Conservation (phyloP, 35 echinoderm and acorn worm genomes). For the Holothuria glaberrima region DNA sequence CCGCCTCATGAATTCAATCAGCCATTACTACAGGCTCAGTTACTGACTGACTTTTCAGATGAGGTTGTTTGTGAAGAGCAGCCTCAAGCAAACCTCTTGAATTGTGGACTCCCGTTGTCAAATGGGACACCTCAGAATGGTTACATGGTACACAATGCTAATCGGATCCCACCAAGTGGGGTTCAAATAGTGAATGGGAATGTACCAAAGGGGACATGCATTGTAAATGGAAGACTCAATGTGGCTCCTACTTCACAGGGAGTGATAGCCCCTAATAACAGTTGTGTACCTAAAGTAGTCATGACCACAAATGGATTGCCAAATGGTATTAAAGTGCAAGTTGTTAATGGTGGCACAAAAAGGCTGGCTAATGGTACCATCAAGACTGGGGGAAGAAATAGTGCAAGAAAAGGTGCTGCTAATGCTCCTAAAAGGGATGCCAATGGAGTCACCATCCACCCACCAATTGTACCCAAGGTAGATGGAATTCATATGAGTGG, state of each 20-base stretch:
- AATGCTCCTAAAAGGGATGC: constrained; percentile 51
- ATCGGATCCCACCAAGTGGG: not conserved
- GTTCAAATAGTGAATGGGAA: constrained; percentile 32
- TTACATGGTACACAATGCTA: not conserved
- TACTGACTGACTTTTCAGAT: no score
- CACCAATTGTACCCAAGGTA: constrained; percentile 82
- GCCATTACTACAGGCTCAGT: no score
- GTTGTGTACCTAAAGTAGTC: constrained; percentile 19
- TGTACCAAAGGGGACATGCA: not conserved
- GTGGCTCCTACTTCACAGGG: not conserved
- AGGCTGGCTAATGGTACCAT: constrained; percentile 48
- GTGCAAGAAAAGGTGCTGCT: constrained; percentile 55
- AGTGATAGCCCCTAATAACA: no score
- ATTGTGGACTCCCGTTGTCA: not conserved
- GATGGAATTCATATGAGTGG: constrained; percentile 48
- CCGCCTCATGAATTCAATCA: constrained; percentile 69
- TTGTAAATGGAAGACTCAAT: constrained; percentile 16
- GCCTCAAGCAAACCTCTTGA: not conserved
- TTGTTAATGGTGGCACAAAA: constrained; percentile 21
- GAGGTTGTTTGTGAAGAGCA: no score
- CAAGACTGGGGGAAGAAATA: constrained; percentile 24
- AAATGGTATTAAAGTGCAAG: constrained; percentile 23
- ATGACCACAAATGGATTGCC: constrained; percentile 57
- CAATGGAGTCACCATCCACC: constrained; percentile 61
- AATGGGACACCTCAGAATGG: not conserved